Conservation (phyloP, 2,888 invertebrate genomes). For the Pheosia gnoma region DNA sequence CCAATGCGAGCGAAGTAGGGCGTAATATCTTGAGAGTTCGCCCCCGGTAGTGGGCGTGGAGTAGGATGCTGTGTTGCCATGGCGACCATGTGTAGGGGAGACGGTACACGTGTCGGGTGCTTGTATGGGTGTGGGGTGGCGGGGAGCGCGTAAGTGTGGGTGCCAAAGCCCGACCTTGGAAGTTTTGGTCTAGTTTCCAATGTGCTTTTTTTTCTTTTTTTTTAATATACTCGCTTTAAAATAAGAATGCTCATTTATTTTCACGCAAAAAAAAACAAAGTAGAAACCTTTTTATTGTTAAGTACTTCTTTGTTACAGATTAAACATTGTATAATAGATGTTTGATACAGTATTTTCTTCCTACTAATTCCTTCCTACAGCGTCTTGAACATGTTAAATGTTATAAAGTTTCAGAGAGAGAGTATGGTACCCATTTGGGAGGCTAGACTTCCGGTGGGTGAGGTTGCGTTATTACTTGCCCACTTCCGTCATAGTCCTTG, state of each 20-base stretch:
- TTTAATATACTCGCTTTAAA: slow-evolving; percentile 10
- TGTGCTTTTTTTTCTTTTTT: slow-evolving; percentile 19
- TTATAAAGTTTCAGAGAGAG: not conserved
- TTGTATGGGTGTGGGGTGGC: slow-evolving; percentile 63
- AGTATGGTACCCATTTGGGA: slow-evolving; percentile 2
- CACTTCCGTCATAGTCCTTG: slow-evolving; percentile 70
- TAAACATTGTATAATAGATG: not conserved
- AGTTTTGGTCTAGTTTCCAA: slow-evolving; percentile 73
- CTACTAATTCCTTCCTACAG: not conserved
- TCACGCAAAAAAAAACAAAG: not conserved
- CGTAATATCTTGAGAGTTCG: slow-evolving; percentile 83
- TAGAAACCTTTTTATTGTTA: not conserved
- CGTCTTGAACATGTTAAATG: not conserved
- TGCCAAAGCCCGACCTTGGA: slow-evolving; percentile 68
- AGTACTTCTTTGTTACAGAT: not conserved
- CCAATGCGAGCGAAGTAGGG: slow-evolving; percentile 82
- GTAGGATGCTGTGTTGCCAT: slow-evolving; percentile 86
- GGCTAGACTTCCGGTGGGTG: slow-evolving; percentile 28
- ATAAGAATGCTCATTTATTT: not conserved
- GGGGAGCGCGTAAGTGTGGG: slow-evolving; percentile 48
- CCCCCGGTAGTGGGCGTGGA: slow-evolving; percentile 84
- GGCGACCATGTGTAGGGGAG: slow-evolving; percentile 82
- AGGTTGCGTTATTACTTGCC: slow-evolving; percentile 61
- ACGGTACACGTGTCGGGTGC: slow-evolving; percentile 59
- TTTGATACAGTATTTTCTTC: not conserved